These are phyloP conservation scores for Drosophila bifasciata DNA, from an alignment of 1,140 invertebrate genomes.

Conservation along the genomic window DNA sequence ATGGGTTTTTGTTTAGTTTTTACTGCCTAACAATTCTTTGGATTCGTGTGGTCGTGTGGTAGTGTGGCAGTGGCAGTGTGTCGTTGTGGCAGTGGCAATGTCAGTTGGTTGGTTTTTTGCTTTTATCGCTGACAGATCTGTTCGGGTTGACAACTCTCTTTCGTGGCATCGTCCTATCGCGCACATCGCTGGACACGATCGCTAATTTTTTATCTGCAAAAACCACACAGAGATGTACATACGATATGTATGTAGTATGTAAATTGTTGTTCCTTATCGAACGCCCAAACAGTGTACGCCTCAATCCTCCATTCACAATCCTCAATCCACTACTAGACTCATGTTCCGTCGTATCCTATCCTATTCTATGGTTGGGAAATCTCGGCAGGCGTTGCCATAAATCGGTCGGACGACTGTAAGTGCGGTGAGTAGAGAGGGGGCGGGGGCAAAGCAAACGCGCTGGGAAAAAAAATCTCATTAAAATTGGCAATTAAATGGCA, in stretches of 20 bases:
- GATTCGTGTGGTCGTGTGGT: neutral
- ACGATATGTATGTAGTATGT: constrained; percentile 39
- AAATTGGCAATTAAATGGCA: constrained; percentile 82
- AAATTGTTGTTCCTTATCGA: constrained; percentile 54
- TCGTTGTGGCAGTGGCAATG: neutral
- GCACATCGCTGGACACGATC: constrained; percentile 65
- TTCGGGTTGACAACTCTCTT: constrained; percentile 52
- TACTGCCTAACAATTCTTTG: constrained; percentile 17
- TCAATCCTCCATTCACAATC: constrained; percentile 21
- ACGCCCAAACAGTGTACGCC: constrained; percentile 75
- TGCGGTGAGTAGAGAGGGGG: constrained; percentile 6
- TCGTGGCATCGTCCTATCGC: constrained; percentile 41
- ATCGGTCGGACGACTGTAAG: constrained; percentile 14
- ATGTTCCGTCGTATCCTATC: constrained; percentile 10
- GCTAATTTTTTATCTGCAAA: constrained; percentile 71
- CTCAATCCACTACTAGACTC: constrained; percentile 11
- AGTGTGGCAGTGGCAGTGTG: neutral
- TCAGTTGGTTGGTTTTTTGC: constrained; percentile 23
- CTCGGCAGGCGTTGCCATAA: constrained; percentile 38
- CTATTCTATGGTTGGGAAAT: constrained; percentile 50
- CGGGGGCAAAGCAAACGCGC: constrained; percentile 41
- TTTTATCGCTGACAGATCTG: constrained; percentile 49
- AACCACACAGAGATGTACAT: constrained; percentile 53
- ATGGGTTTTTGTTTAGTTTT: constrained; percentile 17
- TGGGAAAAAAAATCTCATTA: constrained; percentile 79